Evolutionary conservation across 1,140 invertebrate species (phyloP), one percentile per base, ranked within the genome.

Genomic region (Cyclina sinensis): DNA sequence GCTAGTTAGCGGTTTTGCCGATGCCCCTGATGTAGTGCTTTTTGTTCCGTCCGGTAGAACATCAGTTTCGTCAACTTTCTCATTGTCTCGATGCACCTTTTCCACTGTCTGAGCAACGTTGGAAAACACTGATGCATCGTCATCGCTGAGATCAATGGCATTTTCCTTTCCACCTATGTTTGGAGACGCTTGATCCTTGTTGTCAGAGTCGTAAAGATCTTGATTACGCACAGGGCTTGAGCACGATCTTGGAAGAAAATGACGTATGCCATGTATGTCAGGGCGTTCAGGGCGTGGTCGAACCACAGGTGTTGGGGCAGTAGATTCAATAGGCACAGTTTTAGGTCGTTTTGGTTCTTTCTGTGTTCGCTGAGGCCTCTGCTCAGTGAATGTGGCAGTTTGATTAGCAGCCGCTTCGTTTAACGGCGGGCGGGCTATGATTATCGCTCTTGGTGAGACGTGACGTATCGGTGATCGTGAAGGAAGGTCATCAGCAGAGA

Each of bases 301-400:
- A 24, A 87, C 85, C 0, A 87, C 73, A 18, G 85, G 85, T 0
- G 85, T 86, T 30, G 85, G 85, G n/a, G 74, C 57, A n/a, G 73
- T 79, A 3, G 85, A 86, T 68, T 86, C 85, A 27, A 86, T 86
- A 27, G 85, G 85, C 14, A 86, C 85, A 0, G 85, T 86, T 51
- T 76, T 78, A 14, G 85, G 85, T 16, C 85, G 51, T 43, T 86
- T 86, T 30, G 85, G 85, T 37, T 86, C 68, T 79, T 86, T 86
- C 11, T 74, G 74, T 1, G 46, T n/a, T 2, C 85, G 85, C 3
- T 70, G 85, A 18, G 48, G 73, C n/a, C 54, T 70, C 27, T 21
- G 57, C 7, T 83, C 81, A 1, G 54, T 62, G 16, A n/a, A 24
- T 0, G n/a, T 48, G 0, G n/a, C 57, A 0, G 76, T 24, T 21